Evolutionary conservation across 1,140 invertebrate genomes (phyloP), one percentile per base, ranked within the genome.

Genomic region (Heterodera schachtii): DNA sequence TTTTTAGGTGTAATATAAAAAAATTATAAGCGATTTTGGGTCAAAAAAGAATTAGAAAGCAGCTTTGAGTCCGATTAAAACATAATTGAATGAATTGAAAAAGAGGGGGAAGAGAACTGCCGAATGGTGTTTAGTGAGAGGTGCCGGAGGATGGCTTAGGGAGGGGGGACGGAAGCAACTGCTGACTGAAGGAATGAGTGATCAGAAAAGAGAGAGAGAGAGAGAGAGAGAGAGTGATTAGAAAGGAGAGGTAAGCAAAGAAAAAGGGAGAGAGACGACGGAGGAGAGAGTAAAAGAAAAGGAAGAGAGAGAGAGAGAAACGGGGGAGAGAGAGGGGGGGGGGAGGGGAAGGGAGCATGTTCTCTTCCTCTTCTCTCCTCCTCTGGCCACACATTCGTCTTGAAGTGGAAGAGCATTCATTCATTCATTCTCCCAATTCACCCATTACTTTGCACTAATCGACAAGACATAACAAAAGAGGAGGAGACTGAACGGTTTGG

Each of bases 381-480:
- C 57, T 60, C 57, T 60, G 57, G 13, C 57, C 57, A 13, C 57
- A 11, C 57, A 60, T 60, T 60, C 57, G 9, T 19, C 16, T 16
- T 41, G 21, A 71, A 46, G 44, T 71, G 69, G 69, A 71, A 41
- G 21, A 46, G 69, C 69, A 46, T 71, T 60, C 57, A 19, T 16
- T 60, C 57, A 19, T 16, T 4, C 57, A 60, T 71, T 41, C n/a
- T 31, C 44, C 67, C 41, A 8, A 8, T 19, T n/a, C n/a, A 1
- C 41, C 31, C 69, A 71, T 71, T 19, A 71, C 69, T 71, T 71
- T 71, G 69, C 67, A 70, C 67, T 70, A n/a, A 70, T 21, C 41
- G 67, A 8, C 2, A 70, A 8, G 31, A 31, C 31, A 31, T 31
- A 31, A 1, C 6, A 19, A 31, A 31, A 70, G 8, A 70, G 13